These are phyloP conservation scores for Drosophila malerkotliana DNA, from an alignment of 1,140 invertebrate species.

Conservation along the genomic window DNA sequence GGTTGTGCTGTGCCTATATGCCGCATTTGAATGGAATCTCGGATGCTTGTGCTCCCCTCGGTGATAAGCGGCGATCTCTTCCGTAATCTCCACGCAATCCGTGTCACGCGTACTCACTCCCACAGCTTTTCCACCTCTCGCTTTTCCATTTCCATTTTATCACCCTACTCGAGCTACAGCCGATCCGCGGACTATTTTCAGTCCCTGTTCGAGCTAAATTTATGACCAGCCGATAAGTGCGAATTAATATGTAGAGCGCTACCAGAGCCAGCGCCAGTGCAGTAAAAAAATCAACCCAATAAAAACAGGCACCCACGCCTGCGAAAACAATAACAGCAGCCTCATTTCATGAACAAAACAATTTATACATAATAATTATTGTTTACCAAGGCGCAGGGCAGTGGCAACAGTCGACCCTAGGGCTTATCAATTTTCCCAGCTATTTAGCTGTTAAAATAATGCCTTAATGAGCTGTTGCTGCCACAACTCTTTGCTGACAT, in stretches of 20 bases:
- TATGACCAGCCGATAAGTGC: conserved; percentile 51
- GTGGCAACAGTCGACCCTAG: conserved; percentile 37
- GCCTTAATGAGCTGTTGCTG: conserved; percentile 62
- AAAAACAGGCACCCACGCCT: conserved; percentile 42
- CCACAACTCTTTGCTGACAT: conserved; percentile 14
- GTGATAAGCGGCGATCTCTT: conserved; percentile 50
- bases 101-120: conserved; percentile 45
- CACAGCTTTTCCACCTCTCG: conserved; percentile 12
- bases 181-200: conserved; percentile 48
- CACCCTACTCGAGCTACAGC: not conserved
- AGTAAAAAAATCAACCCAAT: conserved; percentile 59
- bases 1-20: conserved; percentile 25
- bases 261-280: conserved; percentile 26
- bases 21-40: conserved; percentile 26
- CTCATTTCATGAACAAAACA: conserved; percentile 37
- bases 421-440: conserved; percentile 73
- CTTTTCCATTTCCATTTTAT: conserved; percentile 8
- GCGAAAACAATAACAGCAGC: conserved; percentile 71
- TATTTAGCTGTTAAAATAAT: conserved; percentile 61
- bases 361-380: conserved; percentile 30
- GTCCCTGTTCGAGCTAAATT: conserved; percentile 42
- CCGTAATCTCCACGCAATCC: conserved; percentile 39
- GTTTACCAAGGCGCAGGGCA: conserved; percentile 43
- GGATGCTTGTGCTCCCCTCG: not conserved
- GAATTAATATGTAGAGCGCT: conserved; percentile 50